Evolutionary conservation across 2,888 invertebrate species (phyloP), one percentile per base, ranked within the genome.

Genomic region (Elysia crispata): DNA sequence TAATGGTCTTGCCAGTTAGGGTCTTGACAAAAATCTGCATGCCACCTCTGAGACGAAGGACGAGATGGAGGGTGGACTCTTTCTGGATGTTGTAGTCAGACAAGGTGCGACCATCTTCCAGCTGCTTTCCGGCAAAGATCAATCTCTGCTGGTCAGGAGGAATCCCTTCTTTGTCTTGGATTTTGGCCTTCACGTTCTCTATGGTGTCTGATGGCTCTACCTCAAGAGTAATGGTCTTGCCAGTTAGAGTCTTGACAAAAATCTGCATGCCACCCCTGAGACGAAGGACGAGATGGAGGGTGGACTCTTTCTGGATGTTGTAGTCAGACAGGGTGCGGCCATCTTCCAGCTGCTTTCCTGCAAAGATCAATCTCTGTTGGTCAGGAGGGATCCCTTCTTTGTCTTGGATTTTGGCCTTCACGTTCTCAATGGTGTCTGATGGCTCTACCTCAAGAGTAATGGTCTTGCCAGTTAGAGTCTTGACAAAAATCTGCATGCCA

Each of bases 21-120:
- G 80, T 80, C 66, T 80, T 91, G n/a, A 91, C 91, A 79, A 91
- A 98, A 93, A 98, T 98, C 94, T 98, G 95, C 93, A 97, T 97
- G 50, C 74, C 73, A 85, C 74, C 79, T 74, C 79, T 73, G 50
- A 79, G 57, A 66, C 79, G 74, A n/a, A 79, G 74, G n/a, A 98
- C 97, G 93, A 93, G 86, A 92, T 98, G 98, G 85, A 98, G 95
- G 20, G 98, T 98, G 0, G 97, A 97, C 92, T 77, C 97, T 92
- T 97, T 97, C 93, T 98, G 97, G 91, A 98, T 97, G 92, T 97
- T 97, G 93, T 97, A 97, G 91, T 98, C 98, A 0, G 96, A 96
- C 54, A 98, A 93, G 1, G 97, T 97, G 76, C 97, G 95, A 5
- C 97, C 98, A 94, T 98, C 98, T 93, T 98, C 98, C 90, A 98